Base-by-base conservation (phyloP, 2,888 invertebrate genomes). In the Artemia sp. region DNA sequence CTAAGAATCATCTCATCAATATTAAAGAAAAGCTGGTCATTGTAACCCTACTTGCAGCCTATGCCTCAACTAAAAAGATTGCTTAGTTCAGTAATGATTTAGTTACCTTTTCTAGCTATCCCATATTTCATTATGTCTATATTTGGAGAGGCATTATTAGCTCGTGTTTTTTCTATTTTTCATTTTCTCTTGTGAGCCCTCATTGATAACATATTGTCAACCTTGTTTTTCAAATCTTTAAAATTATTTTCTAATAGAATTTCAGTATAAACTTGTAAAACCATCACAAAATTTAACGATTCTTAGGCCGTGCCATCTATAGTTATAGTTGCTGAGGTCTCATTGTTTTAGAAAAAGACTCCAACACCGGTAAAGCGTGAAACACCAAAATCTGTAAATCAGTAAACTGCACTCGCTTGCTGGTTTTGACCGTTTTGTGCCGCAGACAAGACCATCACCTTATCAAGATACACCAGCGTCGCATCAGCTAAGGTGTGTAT, bases 401-500 rank as follows among this genome's bases (percentile, higher is more conserved):
- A 72, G 88, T 76, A 85, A n/a, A n/a, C n/a, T 85, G 0, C 85
- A 87, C 68, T 82, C 85, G 3, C 87, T 87, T 6, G 88, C 88
- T 0, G 70, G 72, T 53, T 88, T 89, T 77, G 88, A 88, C 73
- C 81, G 88, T 73, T 88, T 88, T 76, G 77, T 80, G 52, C 75
- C 78, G 73, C 77, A 83, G 64, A 58, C 64, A 19, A n/a, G 64
- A 10, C 64, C 14, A 9, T 58, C 64, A 74, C 83, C 83, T 11
- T 92, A 91, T 77, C 87, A 89, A 3, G 94, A 95, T 77, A 94
- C 95, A 0, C 94, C 95, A 0, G 94, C 95, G 2, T 80, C 96
- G 72, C 83, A 94, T 58, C 93, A 94, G 78, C 81, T 96, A 11
- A 80, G 80, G 77, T 78, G 73, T 71, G 70, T 69, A 64, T 50